Conservation (phyloP, 2,888 invertebrate genomes). For the Gryllus longicercus region DNA sequence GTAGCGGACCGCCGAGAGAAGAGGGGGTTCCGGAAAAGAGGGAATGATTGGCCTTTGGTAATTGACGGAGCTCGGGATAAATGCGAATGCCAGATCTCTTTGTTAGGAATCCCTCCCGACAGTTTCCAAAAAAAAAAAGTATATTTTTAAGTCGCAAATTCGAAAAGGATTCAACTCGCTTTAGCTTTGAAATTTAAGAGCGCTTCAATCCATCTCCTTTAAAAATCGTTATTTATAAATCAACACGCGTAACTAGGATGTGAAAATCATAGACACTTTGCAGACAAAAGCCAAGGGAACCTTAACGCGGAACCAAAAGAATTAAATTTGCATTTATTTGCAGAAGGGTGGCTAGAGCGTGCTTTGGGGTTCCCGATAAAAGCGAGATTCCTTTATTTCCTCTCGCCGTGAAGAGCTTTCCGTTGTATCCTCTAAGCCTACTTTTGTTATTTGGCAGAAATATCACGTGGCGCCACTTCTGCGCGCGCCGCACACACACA, state of each 20-base stretch:
- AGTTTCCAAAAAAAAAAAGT: not conserved
- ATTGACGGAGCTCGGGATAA: conserved; percentile 1
- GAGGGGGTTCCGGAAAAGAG: not conserved
- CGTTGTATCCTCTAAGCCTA: not conserved
- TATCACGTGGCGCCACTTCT: not conserved
- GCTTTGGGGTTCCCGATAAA: not conserved
- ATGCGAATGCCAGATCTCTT: conserved; percentile 9
- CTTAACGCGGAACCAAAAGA: not conserved
- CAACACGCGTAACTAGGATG: not conserved
- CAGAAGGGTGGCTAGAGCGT: not conserved
- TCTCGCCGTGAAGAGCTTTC: not conserved
- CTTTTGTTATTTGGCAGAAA: not conserved
- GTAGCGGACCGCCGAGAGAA: not conserved
- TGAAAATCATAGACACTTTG: not conserved
- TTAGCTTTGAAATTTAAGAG: not conserved
- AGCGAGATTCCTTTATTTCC: too few species aligned
- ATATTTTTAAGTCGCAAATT: conserved; percentile 6
- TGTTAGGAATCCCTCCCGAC: not conserved
- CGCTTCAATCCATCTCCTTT: not conserved
- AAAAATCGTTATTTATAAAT: not conserved
- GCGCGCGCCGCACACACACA: too few species aligned
- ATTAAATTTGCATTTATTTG: conserved; percentile 1
- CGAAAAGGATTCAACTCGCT: not conserved
- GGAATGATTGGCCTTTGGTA: conserved; percentile 17
- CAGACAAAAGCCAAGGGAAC: not conserved